A percentile compares a stretch with the other conserved stretches of the same genome.
These are phyloP conservation scores for Nothocercus julius DNA, from an alignment of 2,113 vertebrate species.

Conservation along the genomic window DNA sequence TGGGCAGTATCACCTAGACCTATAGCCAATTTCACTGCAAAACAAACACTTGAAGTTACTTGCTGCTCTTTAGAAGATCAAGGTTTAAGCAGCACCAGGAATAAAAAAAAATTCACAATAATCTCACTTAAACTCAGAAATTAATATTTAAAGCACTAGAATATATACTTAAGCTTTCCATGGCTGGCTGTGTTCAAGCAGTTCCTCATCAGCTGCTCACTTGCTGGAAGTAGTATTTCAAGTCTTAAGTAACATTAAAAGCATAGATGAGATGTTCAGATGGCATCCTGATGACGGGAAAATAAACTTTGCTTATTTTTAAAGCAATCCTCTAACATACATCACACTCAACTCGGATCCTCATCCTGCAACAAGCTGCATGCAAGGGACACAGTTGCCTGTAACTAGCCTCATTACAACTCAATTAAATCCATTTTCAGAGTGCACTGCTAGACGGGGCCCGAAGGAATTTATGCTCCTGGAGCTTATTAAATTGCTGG, in stretches of 20 bases:
- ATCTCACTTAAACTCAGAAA: background rate
- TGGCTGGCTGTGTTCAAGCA: background rate
- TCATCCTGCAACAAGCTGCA: background rate
- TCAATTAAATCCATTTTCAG: constrained; percentile 32
- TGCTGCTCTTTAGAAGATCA: background rate
- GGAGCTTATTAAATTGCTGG: constrained; percentile 11
- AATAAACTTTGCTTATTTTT: background rate
- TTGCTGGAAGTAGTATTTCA: background rate
- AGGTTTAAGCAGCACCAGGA: background rate
- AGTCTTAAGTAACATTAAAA: background rate
- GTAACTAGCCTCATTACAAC: constrained; percentile 18
- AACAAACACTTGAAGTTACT: background rate
- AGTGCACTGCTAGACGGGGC: background rate
- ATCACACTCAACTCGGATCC: background rate
- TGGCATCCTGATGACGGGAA: background rate
- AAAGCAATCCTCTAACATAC: background rate
- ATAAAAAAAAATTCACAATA: background rate
- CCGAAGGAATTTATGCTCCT: background rate
- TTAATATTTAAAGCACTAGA: background rate
- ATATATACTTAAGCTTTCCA: background rate
- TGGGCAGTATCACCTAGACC: background rate
- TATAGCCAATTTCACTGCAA: background rate
- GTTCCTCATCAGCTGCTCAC: background rate
- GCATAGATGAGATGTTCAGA: background rate
- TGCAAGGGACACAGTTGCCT: background rate